A percentile compares a stretch with the other conserved stretches of the same genome.
Conservation (phyloP, 2,113 vertebrate species). For the Poeciliopsis turrubarensis region DNA sequence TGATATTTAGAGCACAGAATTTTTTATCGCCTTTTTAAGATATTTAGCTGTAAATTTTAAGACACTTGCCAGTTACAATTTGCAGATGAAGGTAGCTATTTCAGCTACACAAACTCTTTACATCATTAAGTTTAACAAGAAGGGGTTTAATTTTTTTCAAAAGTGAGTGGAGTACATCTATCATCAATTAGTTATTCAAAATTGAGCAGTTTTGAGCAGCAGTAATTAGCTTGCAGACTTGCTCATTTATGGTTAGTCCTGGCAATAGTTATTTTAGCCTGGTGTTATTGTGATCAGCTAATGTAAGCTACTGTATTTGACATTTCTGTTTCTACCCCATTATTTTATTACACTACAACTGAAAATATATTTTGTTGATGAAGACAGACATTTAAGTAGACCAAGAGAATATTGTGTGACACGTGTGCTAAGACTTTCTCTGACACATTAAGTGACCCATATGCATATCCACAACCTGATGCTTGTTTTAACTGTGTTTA, state of each 20-base stretch:
- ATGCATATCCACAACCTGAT: no score
- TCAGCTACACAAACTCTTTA: not conserved
- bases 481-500: not conserved
- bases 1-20: not conserved
- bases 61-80: not conserved
- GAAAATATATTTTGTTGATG: no score
- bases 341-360: not conserved
- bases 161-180: not conserved
- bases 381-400: no score
- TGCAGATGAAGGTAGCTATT: not conserved
- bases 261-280: not conserved
- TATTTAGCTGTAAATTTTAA: not conserved
- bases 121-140: not conserved
- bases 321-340: not conserved
- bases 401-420: no score
- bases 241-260: not conserved
- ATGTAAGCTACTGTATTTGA: not conserved
- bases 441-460: no score
- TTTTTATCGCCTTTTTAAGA: not conserved
- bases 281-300: not conserved
- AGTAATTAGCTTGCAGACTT: not conserved
- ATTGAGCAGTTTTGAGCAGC: not conserved
- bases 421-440: no score
- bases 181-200: not conserved
- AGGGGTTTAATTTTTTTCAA: not conserved